Evolutionary conservation across 2,888 invertebrate species (phyloP).

Genomic region (Chamaedrilus cognettii): DNA sequence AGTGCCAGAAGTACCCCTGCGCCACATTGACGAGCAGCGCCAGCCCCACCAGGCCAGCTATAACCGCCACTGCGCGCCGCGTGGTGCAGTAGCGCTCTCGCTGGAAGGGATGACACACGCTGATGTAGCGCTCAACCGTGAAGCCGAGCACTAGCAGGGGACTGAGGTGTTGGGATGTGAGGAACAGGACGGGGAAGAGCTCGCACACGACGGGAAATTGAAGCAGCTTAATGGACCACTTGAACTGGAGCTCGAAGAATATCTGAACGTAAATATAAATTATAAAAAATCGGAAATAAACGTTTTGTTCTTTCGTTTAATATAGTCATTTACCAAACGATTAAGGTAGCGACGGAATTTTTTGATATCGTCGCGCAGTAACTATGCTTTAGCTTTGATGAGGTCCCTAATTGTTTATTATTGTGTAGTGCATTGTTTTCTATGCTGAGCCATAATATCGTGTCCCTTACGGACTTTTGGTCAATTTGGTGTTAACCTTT

Average conservation of each 20-base stretch:
- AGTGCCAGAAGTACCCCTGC: slow-evolving; percentile 56
- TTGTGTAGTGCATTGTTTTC: too few relatives aligned
- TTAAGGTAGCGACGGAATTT: too few relatives aligned
- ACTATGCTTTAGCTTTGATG: too few relatives aligned
- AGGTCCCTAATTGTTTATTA: too few relatives aligned
- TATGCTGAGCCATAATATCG: too few relatives aligned
- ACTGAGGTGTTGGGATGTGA: slow-evolving; percentile 54
- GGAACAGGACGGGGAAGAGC: slow-evolving; percentile 50
- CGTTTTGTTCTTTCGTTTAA: too few relatives aligned
- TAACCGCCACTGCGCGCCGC: slow-evolving; percentile 48
- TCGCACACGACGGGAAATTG: slow-evolving; percentile 52
- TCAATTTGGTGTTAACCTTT: too few relatives aligned
- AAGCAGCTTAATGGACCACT: slow-evolving; percentile 46
- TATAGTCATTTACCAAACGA: too few relatives aligned
- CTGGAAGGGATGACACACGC: slow-evolving; percentile 58
- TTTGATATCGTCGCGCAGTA: too few relatives aligned
- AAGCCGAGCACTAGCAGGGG: slow-evolving; percentile 57
- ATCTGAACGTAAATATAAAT: too few relatives aligned
- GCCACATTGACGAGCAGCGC: slow-evolving; percentile 46
- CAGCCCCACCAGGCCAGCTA: slow-evolving; percentile 42
- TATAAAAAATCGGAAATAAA: too few relatives aligned
- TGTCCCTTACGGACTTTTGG: too few relatives aligned
- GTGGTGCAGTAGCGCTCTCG: slow-evolving; percentile 54
- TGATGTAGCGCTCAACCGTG: slow-evolving; percentile 57
- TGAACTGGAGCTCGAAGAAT: slow-evolving; percentile 49